Base-by-base conservation (phyloP, 2,113 vertebrate species). In the Xiphophorus maculatus region DNA sequence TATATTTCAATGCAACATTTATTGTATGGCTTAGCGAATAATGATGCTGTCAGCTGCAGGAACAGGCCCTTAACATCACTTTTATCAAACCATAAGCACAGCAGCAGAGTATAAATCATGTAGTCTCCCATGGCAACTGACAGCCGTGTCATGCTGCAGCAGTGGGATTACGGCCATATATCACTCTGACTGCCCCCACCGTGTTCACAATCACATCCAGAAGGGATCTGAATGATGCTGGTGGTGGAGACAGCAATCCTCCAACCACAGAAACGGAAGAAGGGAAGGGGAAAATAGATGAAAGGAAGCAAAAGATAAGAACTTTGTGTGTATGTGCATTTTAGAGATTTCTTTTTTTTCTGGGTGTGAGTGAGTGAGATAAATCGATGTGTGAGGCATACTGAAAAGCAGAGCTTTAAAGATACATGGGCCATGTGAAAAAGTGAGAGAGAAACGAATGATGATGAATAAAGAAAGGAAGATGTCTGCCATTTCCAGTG, bases 71-170 rank as follows among this genome's bases (percentile, higher is more conserved):
- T 70, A 82, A 80, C 84, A 87, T 79, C 81, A 77, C 79, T 83
- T 86, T 85, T 73, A 70, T 78, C 25, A 58, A 63, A 62, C 79
- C 83, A 78, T 83, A 85, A 79, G 76, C 72, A 74, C 51, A 66
- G 75, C 67, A 33, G 29, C 58, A 29, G 81, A 83, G 79, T 76
- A 93, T 94, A 88, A 86, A 94, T 93, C 91, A 91, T 88, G 72
- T 77, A 64, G 65, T 93, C 84, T 93, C 86, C 88, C 84, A 77
- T 92, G 83, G 90, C 90, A 92, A 93, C 88, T 88, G 87, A 92
- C 87, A 90, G 70, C 65, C 63, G 48, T 73, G 83, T 87, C 63
- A 81, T 30, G 73, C 66, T 73, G 85, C 85, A 77, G 82, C 65
- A 42, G 69, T 64, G 73, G 85, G 85, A 88, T 88, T 88, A 74